These are phyloP conservation scores for Saguinus imperator DNA, from an alignment of 2,113 vertebrate species.

Conservation along the genomic window DNA sequence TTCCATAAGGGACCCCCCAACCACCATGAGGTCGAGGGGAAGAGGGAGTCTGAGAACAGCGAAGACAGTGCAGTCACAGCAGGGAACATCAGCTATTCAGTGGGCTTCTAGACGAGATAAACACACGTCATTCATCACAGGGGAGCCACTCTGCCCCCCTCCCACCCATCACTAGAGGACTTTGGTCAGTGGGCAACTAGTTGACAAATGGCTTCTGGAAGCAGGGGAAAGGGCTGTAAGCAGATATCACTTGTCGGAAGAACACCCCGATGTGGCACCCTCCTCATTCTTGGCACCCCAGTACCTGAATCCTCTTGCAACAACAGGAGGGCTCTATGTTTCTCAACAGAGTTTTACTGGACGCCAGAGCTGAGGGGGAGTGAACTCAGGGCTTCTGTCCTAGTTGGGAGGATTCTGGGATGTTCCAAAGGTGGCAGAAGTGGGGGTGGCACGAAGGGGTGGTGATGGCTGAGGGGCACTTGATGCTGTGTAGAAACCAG, in stretches of 20 bases:
- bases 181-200: neutral
- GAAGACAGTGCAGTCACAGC: accelerated
- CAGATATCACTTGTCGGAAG: neutral
- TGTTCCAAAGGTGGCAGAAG: neutral
- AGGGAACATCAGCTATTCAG: neutral
- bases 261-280: neutral
- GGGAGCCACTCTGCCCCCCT: neutral
- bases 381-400: neutral
- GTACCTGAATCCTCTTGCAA: neutral
- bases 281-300: neutral
- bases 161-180: neutral
- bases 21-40: accelerated
- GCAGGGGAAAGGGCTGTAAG: no score
- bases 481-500: accelerated
- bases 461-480: accelerated
- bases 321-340: neutral
- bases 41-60: accelerated
- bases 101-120: neutral
- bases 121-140: accelerated
- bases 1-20: neutral
- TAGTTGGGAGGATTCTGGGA: accelerated
- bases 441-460: accelerated
- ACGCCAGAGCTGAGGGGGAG: accelerated
- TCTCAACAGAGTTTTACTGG: neutral
- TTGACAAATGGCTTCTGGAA: neutral